A percentile compares a stretch with the other conserved stretches of the same genome.
These are phyloP conservation scores for Lateolabrax maculatus DNA, from an alignment of 2,797 vertebrate genomes.

Conservation along the genomic window DNA sequence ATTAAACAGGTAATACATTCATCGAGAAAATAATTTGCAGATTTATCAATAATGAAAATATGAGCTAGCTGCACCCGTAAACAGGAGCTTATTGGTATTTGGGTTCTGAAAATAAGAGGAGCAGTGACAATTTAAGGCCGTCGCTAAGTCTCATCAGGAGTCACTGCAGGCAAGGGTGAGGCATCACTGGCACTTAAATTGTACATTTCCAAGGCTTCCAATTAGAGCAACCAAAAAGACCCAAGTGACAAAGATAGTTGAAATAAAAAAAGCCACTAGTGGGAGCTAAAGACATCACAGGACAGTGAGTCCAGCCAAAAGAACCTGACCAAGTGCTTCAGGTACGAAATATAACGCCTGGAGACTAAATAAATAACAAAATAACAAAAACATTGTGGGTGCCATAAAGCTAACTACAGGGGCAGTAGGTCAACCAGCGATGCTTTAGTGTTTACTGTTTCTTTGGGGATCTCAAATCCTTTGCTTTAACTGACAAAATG, in stretches of 20 bases:
- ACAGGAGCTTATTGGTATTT: background rate
- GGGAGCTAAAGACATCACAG: background rate
- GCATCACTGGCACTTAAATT: background rate
- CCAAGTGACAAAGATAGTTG: background rate
- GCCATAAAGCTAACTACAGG: background rate
- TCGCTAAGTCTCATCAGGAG: background rate
- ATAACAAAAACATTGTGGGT: background rate
- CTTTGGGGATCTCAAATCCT: conserved; percentile 33
- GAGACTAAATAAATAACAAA: background rate
- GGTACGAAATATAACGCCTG: background rate
- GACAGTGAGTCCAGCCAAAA: background rate
- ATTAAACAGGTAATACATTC: background rate
- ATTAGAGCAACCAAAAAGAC: background rate
- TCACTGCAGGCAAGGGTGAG: background rate
- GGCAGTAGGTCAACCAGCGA: background rate
- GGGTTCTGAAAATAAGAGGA: background rate
- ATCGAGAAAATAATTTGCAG: background rate
- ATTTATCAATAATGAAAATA: background rate
- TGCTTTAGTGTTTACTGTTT: background rate
- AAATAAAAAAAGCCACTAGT: background rate
- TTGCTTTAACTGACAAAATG: conserved; percentile 36
- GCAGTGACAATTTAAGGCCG: background rate
- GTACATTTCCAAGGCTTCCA: conserved; percentile 1
- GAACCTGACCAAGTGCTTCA: background rate
- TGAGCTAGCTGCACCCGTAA: background rate